Conservation (phyloP, 2,113 vertebrate genomes). For the Tachysurus vachellii region DNA sequence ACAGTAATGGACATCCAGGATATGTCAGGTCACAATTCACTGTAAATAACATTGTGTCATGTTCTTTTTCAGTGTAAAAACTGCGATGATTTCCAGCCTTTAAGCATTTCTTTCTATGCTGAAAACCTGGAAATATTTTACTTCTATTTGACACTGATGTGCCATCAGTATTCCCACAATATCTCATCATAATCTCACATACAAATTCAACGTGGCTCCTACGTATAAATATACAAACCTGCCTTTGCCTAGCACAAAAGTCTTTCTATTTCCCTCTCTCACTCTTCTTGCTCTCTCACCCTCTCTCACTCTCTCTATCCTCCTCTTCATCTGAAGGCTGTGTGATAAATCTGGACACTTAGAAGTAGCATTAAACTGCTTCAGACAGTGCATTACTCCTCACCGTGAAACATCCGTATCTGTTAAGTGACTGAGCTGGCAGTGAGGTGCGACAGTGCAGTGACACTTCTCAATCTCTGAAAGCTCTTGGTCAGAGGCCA, state of each 20-base stretch:
- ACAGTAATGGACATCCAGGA: background rate
- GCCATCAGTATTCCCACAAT: constrained; percentile 12
- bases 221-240: background rate
- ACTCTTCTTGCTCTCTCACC: constrained; percentile 2
- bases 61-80: background rate
- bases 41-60: background rate
- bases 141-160: constrained; percentile 19
- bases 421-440: constrained; percentile 13
- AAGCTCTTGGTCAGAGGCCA: constrained; percentile 48
- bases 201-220: background rate
- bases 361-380: background rate
- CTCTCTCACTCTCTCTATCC: constrained; percentile 43
- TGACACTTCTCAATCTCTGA: constrained; percentile 44
- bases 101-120: background rate
- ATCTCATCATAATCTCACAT: background rate
- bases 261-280: background rate
- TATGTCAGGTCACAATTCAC: background rate
- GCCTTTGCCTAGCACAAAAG: background rate
- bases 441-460: constrained; percentile 10
- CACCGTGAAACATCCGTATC: background rate
- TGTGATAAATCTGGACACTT: constrained; percentile 1
- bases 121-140: background rate
- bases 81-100: background rate
- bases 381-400: constrained; percentile 4
- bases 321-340: background rate